Base-by-base conservation (phyloP, 1,140 invertebrate genomes). In the Anoplophora glabripennis region DNA sequence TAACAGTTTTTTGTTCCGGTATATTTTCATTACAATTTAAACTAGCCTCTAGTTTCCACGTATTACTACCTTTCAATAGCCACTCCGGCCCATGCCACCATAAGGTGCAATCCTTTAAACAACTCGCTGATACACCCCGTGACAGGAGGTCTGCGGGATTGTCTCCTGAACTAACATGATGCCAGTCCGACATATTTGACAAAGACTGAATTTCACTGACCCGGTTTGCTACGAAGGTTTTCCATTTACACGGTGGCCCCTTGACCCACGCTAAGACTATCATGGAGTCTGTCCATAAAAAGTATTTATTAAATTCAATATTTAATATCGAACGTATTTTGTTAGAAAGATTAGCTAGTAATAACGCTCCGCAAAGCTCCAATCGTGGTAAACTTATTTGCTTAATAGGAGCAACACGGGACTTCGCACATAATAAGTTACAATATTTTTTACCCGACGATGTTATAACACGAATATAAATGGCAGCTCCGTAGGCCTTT, bases 221-320 rank as follows among this genome's bases (percentile, higher is more conserved):
- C 18, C 76, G 49, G 71, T 79, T 79, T 0, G 68, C 69, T 0
- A 74, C 71, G 49, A 77, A 79, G 0, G 69, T 68, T 49, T 67
- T 69, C 53, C 72, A 69, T 17, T 47, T 33, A 48, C 51, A 58
- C 10, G 76, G 72, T 8, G 65, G 53, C 33, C 57, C 65, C 10
- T 63, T 67, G 12, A 78, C 60, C 78, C 77, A 79, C 7, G 64
- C 61, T 28, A 78, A 53, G 0, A 77, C 74, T 4, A 78, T 71
- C 1, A 68, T 76, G 1, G 76, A 77, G 55, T 79, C 73, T 0
- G 67, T 69, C 76, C 77, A 78, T 58, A 72, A 75, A 21, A 55
- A 68, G 1, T 67, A 56, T 7, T 65, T 45, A 7, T 45, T 38
- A 17, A 76, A 54, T 1, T 59, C 45, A 18, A 71, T 49, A n/a